Evolutionary conservation across 2,113 vertebrate species (phyloP), one percentile per base, ranked within the genome.

Genomic region (Calidris pygmaea): DNA sequence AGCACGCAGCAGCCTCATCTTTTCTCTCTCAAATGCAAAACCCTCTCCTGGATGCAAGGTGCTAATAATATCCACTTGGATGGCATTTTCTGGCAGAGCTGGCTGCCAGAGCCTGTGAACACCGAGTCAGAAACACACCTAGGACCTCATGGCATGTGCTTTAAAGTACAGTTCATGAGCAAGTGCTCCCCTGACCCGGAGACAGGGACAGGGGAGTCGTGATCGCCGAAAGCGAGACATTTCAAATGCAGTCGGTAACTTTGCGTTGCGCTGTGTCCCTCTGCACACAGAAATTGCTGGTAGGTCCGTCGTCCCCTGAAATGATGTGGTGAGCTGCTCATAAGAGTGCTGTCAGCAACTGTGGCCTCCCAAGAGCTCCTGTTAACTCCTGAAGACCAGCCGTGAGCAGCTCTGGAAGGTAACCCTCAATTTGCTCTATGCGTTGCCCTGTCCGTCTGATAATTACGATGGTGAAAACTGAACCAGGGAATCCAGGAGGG

Each of bases 81-180:
- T 39, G 21, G 29, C 63, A 45, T 43, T 86, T 62, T 67, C 72
- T 76, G 82, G 20, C 68, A 73, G 30, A 48, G 30, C 55, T 65
- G 71, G 22, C 45, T 94, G 62, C 35, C 68, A 71, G 27, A 7
- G 23, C 18, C 77, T 85, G 22, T 39, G 30, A 63, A 43, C 3
- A 1, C 48, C 73, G 56, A 50, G 23, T 16, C 59, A 81, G 89
- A 63, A 91, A 26, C 7, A 16, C 37, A 24, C 0, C 0, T 2
- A 45, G 79, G 23, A 48, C 62, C n/a, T 62, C 0, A 39, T 39
- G 0, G 10, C 23, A 20, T 12, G 15, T 27, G 34, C 78, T 50
- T 67, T 66, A 16, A 43, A 16, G 23, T 6, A 55, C 6, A 15
- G 20, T 3, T 6, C 21, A 7, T 0, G 1, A 35, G 45, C 18